Percentiles rank a stretch among this genome's conserved stretches.
phyloP scores from a whole-genome alignment of 2,888 invertebrate species.

The Temnothorax rugatulus region DNA sequence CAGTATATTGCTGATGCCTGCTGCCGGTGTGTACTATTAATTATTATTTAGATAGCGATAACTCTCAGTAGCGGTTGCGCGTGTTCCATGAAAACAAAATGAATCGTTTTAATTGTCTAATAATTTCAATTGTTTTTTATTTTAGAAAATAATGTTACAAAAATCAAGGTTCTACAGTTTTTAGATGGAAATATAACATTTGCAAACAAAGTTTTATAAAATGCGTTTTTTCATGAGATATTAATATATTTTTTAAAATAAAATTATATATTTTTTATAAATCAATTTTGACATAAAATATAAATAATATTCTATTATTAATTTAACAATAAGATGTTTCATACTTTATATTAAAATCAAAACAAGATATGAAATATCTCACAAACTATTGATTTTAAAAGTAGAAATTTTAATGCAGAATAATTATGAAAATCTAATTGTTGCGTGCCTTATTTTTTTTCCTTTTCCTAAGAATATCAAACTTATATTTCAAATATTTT shows the following conservation, averaged over 20 bases:
- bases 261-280: neutral
- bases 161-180: neutral
- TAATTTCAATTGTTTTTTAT: neutral
- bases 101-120: neutral
- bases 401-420: too few relatives aligned
- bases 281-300: neutral
- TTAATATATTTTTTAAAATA: neutral
- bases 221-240: too few relatives aligned
- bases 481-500: neutral
- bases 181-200: neutral
- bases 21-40: slow-evolving; percentile 85
- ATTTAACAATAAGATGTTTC: neutral
- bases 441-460: neutral
- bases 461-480: neutral
- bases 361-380: neutral
- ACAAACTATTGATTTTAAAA: neutral
- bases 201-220: neutral
- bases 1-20: slow-evolving; percentile 89
- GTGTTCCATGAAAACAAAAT: neutral
- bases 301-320: neutral
- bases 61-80: neutral
- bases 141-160: neutral
- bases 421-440: neutral
- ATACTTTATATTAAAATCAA: too few relatives aligned
- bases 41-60: slow-evolving; percentile 6